Evolutionary conservation across 2,888 invertebrate genomes (phyloP).

Genomic region (Osmoderma eremita): DNA sequence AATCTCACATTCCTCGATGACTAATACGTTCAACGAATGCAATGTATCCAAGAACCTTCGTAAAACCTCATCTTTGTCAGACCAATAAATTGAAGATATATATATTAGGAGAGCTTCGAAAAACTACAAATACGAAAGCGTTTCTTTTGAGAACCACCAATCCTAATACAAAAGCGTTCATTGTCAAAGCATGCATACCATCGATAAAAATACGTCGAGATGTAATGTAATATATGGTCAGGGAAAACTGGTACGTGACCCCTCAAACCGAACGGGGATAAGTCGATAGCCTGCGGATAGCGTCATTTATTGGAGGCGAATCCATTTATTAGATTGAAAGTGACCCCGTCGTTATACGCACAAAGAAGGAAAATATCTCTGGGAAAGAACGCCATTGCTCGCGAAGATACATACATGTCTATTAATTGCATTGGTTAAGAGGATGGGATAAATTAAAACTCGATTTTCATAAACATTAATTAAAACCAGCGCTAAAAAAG

Average conservation of each 20-base stretch:
- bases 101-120: no score
- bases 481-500: no score
- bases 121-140: constrained; percentile 27
- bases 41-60: no score
- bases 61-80: no score
- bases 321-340: constrained; percentile 50
- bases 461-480: background rate
- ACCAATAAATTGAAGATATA: no score
- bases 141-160: no score
- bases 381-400: background rate
- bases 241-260: constrained; percentile 51
- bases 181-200: no score
- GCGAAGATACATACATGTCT: constrained; percentile 2
- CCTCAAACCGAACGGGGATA: constrained; percentile 50
- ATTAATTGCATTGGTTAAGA: background rate
- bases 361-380: background rate
- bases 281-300: constrained; percentile 51
- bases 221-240: constrained; percentile 46
- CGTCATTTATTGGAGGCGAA: constrained; percentile 49
- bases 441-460: background rate
- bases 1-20: no score
- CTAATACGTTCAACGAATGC: no score
- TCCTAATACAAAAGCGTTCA: no score
- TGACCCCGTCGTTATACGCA: constrained; percentile 43
- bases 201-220: constrained; percentile 34